These are phyloP conservation scores for Otocyon megalotis DNA, from an alignment of 2,113 vertebrate species.

Conservation along the genomic window DNA sequence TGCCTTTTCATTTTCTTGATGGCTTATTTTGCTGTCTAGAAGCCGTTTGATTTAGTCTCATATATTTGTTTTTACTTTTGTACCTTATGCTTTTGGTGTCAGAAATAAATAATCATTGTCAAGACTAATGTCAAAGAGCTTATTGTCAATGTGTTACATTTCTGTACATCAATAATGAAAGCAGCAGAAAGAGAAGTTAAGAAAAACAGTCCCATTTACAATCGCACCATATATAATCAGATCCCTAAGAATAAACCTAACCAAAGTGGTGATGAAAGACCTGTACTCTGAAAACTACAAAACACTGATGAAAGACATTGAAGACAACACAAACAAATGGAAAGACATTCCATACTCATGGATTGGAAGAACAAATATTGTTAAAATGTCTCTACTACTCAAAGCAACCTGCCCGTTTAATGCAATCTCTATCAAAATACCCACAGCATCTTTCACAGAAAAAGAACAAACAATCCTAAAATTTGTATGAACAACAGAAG, in stretches of 20 bases:
- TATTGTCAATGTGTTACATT: neutral
- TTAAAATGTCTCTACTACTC: neutral
- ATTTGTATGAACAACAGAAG: neutral
- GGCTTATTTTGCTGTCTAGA: neutral
- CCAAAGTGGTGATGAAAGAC: neutral
- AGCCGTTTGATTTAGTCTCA: neutral
- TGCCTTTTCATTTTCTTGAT: neutral
- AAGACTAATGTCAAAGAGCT: neutral
- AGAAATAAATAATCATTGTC: neutral
- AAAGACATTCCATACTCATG: neutral
- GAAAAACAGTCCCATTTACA: neutral
- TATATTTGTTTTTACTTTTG: neutral
- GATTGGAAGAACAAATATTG: neutral
- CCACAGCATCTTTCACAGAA: neutral
- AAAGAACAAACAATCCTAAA: neutral
- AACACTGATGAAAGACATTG: neutral
- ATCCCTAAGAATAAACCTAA: neutral
- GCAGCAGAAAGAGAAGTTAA: neutral
- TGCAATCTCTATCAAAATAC: neutral
- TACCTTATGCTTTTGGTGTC: neutral
- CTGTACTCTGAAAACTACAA: neutral
- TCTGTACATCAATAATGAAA: neutral
- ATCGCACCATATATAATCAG: neutral
- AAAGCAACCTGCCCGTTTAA: neutral
- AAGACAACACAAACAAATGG: neutral